Base-by-base conservation (phyloP, 23 tunicate genomes). In the Ascidia mentula region DNA sequence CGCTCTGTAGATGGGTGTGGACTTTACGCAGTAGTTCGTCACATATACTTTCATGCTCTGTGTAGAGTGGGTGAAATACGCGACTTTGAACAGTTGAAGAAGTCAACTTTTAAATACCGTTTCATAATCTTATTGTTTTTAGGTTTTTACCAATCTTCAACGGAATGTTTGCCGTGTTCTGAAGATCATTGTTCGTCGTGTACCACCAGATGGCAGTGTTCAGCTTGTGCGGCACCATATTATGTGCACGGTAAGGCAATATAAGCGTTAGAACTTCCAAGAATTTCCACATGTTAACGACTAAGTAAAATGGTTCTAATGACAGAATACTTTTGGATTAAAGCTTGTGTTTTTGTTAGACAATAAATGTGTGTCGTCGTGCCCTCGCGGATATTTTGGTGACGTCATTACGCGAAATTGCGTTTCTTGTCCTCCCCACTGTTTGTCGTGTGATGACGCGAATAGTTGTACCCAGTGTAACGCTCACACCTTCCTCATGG, bases 381-480 rank as follows among this genome's bases (percentile, higher is more conserved):
- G 98, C 65, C 98, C 98, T 12, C 86, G 89, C 13, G 83, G 90
- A 6, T 84, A 74, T 53, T 69, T 60, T 72, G 40, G 31, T n/a
- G 89, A 88, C 40, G 18, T 84, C 37, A 33, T 2, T n/a, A 45
- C 77, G 1, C 40, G 60, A 9, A 34, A 73, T 18, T 93, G 98
- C 72, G 76, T 73, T 6, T 6, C 83, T 4, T 93, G 98, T 42
- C 87, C 98, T 0, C 42, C 69, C 0, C 88, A 93, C 73, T 93
- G 98, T 77, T 71, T 93, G 70, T 40, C 46, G 35, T 93, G 98
- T 69, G 22, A 73, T 0, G 45, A 42, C 9, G 34, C 75, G 13
- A 71, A 74, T n/a, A 38, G 80, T 7, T 93, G 98, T 37, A 46
- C 31, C 15, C 98, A 93, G 46, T 93, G 98, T 77, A 87, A 93